A percentile compares a stretch with the other conserved stretches of the same genome.
Evolutionary conservation across 2,888 invertebrate genomes (phyloP).

Genomic region (Hemithea aestivaria): DNA sequence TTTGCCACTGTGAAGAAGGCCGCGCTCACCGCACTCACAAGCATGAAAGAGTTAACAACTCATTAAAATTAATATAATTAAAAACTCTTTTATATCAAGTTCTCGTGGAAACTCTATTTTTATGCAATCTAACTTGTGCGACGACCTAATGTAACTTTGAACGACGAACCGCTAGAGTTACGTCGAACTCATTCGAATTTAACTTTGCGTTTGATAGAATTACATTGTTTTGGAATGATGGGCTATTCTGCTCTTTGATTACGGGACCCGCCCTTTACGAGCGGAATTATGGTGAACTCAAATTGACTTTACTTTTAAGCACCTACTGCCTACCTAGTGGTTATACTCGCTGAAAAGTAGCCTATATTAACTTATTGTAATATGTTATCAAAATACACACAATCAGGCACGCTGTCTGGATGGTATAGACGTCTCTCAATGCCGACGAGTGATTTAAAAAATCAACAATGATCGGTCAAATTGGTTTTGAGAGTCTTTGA

Average conservation of each 20-base stretch:
- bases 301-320: slow-evolving; percentile 5
- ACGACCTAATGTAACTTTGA: slow-evolving; percentile 11
- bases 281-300: slow-evolving; percentile 20
- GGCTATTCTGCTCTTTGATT: slow-evolving; percentile 30
- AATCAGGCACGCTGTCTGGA: too few relatives aligned
- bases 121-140: slow-evolving; percentile 4
- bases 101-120: neutral
- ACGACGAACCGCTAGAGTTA: neutral
- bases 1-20: too few relatives aligned
- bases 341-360: too few relatives aligned
- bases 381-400: too few relatives aligned
- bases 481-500: too few relatives aligned
- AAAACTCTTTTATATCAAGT: neutral
- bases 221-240: slow-evolving; percentile 40
- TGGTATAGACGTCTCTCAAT: too few relatives aligned
- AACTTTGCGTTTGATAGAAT: slow-evolving; percentile 45
- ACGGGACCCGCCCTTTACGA: slow-evolving; percentile 30
- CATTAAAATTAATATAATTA: neutral
- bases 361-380: too few relatives aligned
- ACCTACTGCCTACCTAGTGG: too few relatives aligned
- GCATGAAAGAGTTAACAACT: too few relatives aligned
- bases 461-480: too few relatives aligned
- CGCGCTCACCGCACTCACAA: too few relatives aligned
- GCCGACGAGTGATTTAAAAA: too few relatives aligned
- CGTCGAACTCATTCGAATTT: slow-evolving; percentile 29